Evolutionary conservation across 2,888 invertebrate genomes (phyloP), one percentile per base, ranked within the genome.

Genomic region (Diarsia brunnea): DNA sequence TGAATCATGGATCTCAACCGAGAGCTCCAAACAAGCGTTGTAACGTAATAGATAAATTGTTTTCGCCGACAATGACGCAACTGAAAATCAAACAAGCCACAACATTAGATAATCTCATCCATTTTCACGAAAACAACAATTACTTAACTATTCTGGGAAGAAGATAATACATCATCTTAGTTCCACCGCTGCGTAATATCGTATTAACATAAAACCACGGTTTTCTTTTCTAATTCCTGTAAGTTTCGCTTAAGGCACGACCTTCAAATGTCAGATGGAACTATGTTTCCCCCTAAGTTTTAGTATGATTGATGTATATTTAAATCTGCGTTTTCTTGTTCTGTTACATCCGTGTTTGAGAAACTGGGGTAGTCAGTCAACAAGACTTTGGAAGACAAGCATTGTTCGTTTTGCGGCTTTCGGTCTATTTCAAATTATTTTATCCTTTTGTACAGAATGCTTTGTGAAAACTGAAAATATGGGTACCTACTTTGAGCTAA

Each of bases 221-320:
- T 38, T 49, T 64, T 64, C 63, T 43, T 58, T 19, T 49, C 24
- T 16, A 24, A 43, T 4, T 58, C 43, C 24, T 14, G 43, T 60
- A 67, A 67, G 45, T 61, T 69, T 73, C 31, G 12, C 43, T 63
- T 14, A 66, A 63, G n/a, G 2, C 45, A 4, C 24, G 67, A 61
- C 86, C 78, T 83, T 78, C 64, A 55, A 51, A 64, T 66, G 58
- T 58, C 64, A 31, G 47, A 74, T 49, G 49, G n/a, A 80, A 73
- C 81, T 63, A 66, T 73, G 60, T 70, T 82, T 61, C 21, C 69
- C 31, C 69, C 19, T 27, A 38, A 45, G 45, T 65, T 74, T 77
- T 75, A 75, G 65, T 78, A 75, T 80, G 81, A 84, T 82, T 72
- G 71, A 81, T 86, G 76, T 60, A 67, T 76, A 66, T 79, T 84